These are phyloP conservation scores for Drosophila quadrilineata DNA, from an alignment of 1,140 invertebrate genomes.

Conservation along the genomic window DNA sequence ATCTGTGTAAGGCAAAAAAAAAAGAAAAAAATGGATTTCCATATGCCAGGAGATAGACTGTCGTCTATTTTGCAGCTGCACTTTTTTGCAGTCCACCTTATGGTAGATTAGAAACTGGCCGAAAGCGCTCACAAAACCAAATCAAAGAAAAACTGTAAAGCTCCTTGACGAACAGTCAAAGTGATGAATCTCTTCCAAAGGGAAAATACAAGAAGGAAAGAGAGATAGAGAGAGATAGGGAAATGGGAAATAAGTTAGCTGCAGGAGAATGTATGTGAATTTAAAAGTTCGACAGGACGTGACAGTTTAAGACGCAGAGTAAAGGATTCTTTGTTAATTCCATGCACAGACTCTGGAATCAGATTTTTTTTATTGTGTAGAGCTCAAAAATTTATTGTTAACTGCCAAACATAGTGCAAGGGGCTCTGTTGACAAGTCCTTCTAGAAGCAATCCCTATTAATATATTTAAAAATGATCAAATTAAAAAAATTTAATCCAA, in stretches of 20 bases:
- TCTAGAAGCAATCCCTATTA: too few species aligned
- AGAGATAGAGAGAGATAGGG: neutral
- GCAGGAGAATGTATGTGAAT: slow-evolving; percentile 24
- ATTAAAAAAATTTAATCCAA: too few species aligned
- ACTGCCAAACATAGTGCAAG: too few species aligned
- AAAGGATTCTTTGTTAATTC: too few species aligned
- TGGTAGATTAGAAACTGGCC: slow-evolving; percentile 44
- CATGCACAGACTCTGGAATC: too few species aligned
- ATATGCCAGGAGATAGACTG: slow-evolving; percentile 54
- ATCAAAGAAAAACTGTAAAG: slow-evolving; percentile 9
- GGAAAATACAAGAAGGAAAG: neutral
- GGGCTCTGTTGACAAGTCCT: too few species aligned
- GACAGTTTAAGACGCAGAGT: too few species aligned
- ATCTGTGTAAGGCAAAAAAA: neutral
- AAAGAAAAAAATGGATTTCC: slow-evolving; percentile 44
- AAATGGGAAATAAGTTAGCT: neutral
- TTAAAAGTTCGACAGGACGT: slow-evolving; percentile 6
- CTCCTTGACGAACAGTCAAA: too few species aligned
- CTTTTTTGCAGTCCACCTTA: slow-evolving; percentile 38
- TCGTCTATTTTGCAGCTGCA: slow-evolving; percentile 18
- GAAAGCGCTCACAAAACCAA: slow-evolving; percentile 17
- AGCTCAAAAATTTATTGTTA: too few species aligned
- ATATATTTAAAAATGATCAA: too few species aligned
- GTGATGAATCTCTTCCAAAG: too few species aligned
- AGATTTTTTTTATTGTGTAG: too few species aligned